Evolutionary conservation across 2,888 invertebrate species (phyloP), one percentile per base, ranked within the genome.

Genomic region (Dione vanillae): DNA sequence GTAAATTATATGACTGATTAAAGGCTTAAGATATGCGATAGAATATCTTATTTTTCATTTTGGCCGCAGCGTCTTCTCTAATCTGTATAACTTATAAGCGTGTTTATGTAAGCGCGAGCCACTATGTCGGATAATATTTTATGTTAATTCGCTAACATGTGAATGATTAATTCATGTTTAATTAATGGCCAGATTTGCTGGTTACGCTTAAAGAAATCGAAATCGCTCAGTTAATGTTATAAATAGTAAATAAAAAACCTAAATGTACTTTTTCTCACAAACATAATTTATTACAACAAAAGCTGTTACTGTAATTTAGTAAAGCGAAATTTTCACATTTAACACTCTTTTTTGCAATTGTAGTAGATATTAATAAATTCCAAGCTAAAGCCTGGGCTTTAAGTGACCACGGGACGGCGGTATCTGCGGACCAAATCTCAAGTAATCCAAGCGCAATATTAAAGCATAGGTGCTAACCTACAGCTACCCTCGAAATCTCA

Each of bases 371-470:
- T 82, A 82, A 81, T 81, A 80, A 80, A 81, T 75, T 76, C 78
- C 77, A 79, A 82, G 83, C 83, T 83, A 85, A 87, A 88, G 87
- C 83, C 77, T 75, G 78, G 85, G 90, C 84, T 87, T 90, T 85
- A 87, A 87, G 82, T 90, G 92, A 90, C 91, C 92, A 85, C 84
- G 86, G 86, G 87, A 7, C 56, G 67, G 52, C 45, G 59, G 45
- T 67, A 45, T n/a, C 70, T 62, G 47, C 66, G 82, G 83, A 76
- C 81, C 83, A 90, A 92, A 89, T 89, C 91, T 84, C 83, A 82
- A 83, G 80, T 93, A 92, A 94, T 93, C 94, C 93, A 87, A 81
- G 89, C 85, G 83, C 82, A 85, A 88, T 86, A 89, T 90, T 91
- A 91, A 90, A 88, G 90, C 90, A 85, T 85, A 87, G 86, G 86